Percentiles rank a stretch among this genome's conserved stretches.
Evolutionary conservation across 2,797 vertebrate species (phyloP).

Genomic region (Notolabrus celidotus): DNA sequence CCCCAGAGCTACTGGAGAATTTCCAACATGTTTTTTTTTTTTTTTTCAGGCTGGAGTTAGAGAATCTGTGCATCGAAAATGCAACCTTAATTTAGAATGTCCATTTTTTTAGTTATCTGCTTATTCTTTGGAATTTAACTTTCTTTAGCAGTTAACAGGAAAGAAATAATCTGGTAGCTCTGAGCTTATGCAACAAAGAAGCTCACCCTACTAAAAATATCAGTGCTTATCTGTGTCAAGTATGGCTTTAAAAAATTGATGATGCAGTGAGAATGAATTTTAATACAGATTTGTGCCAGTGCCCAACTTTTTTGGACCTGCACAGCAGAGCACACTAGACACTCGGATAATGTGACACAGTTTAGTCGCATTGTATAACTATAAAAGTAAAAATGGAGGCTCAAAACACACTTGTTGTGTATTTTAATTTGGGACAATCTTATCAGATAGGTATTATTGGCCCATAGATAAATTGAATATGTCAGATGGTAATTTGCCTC

Average conservation of each 20-base stretch:
- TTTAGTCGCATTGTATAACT: background rate
- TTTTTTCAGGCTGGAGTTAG: conserved; percentile 3
- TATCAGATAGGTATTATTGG: too few species aligned
- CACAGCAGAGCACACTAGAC: background rate
- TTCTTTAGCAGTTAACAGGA: conserved; percentile 8
- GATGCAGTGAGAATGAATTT: conserved; percentile 26
- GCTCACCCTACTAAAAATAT: conserved; percentile 54
- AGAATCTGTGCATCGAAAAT: conserved; percentile 27
- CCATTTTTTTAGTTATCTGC: background rate
- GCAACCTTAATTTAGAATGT: conserved; percentile 2
- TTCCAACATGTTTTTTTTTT: conserved; percentile 2
- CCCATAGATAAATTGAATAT: too few species aligned
- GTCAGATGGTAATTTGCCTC: too few species aligned
- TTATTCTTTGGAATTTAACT: conserved; percentile 9
- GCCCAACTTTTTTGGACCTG: background rate
- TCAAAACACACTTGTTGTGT: too few species aligned
- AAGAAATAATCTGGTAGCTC: conserved; percentile 6
- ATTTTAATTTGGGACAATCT: too few species aligned
- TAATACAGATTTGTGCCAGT: conserved; percentile 22
- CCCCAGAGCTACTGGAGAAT: conserved; percentile 5
- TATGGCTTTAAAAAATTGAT: conserved; percentile 31
- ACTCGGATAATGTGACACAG: background rate
- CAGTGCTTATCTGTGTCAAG: conserved; percentile 50
- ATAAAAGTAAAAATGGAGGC: too few species aligned
- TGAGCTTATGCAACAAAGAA: conserved; percentile 45